Evolutionary conservation across 2,113 vertebrate genomes (phyloP), one percentile per base, ranked within the genome.

Genomic region (Melanocharis versteri): DNA sequence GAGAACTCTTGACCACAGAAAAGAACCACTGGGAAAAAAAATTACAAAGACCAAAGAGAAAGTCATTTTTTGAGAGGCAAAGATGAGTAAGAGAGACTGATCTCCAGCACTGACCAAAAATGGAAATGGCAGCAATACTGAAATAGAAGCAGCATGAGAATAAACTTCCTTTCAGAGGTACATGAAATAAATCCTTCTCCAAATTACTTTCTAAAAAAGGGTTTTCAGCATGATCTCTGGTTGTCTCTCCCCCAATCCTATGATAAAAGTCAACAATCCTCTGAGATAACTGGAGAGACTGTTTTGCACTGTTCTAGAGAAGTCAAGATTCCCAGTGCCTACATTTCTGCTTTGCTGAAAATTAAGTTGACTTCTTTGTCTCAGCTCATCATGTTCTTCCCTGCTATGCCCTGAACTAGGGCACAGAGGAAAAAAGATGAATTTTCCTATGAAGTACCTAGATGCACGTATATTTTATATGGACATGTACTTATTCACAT

Each of bases 61-160:
- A 86, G 64, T 11, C n/a, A 50, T 42, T 78, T 95, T 95, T 62
- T 70, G 47, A 73, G 93, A 92, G 37, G 78, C 77, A 58, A 83
- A 78, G 90, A 88, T 93, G 94, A 96, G 68, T 86, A 93, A 95
- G 80, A 93, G 54, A 96, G 75, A 39, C 58, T 3, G 37, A 58
- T 44, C 92, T 93, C 68, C 44, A 97, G 66, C n/a, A 7, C 87
- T 95, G 94, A 96, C 95, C 96, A 96, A 96, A 96, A 95, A 94
- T 93, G 95, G 94, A 96, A 96, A 96, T 94, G 90, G 45, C 92
- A 92, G 94, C 79, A 89, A 83, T 53, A 83, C 92, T 78, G 85
- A 96, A 97, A 95, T 92, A 94, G 94, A 96, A 96, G 72, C 94
- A 93, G 85, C 92, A 83, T 71, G 83, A 96, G 79, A 95, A 96